A percentile compares a stretch with the other conserved stretches of the same genome.
phyloP scores from a whole-genome alignment of 2,113 vertebrate genomes.

The Panthera tigris region DNA sequence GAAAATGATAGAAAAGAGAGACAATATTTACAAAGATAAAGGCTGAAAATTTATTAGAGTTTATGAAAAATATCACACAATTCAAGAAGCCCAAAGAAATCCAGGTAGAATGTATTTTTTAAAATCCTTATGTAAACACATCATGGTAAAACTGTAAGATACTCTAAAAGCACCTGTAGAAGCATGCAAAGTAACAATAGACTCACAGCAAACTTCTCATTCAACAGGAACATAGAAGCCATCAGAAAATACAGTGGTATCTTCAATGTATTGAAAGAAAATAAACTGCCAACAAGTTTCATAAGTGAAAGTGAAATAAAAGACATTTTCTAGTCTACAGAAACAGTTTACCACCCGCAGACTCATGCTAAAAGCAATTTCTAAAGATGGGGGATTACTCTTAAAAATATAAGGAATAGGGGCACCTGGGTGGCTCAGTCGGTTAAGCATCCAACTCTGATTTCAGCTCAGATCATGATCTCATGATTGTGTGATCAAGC shows the following conservation, averaged over 20 bases:
- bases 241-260: not conserved
- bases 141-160: not conserved
- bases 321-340: not conserved
- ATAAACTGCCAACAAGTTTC: not conserved
- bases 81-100: not conserved
- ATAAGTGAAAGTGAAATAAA: not conserved
- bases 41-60: not conserved
- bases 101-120: not conserved
- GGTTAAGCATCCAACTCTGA: not conserved
- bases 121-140: not conserved
- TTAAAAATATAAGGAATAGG: not conserved
- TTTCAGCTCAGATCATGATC: not conserved
- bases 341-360: not conserved
- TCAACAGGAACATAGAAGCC: not conserved
- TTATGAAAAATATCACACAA: not conserved
- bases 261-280: not conserved
- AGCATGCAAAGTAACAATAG: not conserved
- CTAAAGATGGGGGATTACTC: not conserved
- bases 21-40: not conserved
- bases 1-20: not conserved
- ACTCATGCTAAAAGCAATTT: conserved; percentile 13
- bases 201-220: not conserved
- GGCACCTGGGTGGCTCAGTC: not conserved
- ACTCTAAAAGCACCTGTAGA: not conserved
- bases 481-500: not conserved